Evolutionary conservation across 2,113 vertebrate genomes (phyloP).

Genomic region (Gambusia holbrooki): DNA sequence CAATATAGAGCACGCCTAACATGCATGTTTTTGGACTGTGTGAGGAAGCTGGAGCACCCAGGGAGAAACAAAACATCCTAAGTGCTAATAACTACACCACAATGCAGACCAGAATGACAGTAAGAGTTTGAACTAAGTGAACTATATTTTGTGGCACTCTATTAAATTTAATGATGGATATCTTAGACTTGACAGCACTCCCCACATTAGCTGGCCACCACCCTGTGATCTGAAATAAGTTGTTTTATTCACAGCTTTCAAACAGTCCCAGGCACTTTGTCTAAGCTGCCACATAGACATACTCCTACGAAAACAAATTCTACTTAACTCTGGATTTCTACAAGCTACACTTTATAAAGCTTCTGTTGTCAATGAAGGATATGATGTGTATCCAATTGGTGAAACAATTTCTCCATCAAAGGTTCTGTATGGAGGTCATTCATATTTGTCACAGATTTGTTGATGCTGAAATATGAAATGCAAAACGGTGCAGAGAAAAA

Average conservation of each 20-base stretch:
- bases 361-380: conserved; percentile 30
- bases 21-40: not conserved
- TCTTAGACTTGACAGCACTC: conserved; percentile 30
- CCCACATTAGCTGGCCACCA: conserved; percentile 25
- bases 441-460: too few relatives aligned
- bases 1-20: not conserved
- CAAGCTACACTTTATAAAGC: conserved; percentile 32
- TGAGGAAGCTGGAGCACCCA: not conserved
- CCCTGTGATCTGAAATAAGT: conserved; percentile 41
- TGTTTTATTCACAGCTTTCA: conserved; percentile 64
- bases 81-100: not conserved
- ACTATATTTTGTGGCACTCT: conserved; percentile 23
- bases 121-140: not conserved
- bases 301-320: conserved; percentile 52
- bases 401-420: conserved; percentile 40
- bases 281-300: not conserved
- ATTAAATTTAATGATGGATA: conserved; percentile 43
- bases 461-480: too few relatives aligned
- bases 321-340: conserved; percentile 66
- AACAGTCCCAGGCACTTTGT: conserved; percentile 34
- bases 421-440: too few relatives aligned
- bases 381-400: conserved; percentile 34
- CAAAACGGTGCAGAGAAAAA: too few relatives aligned
- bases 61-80: not conserved
- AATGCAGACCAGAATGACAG: too few relatives aligned